phyloP scores from a whole-genome alignment of 2,113 vertebrate genomes.

The Lichenostomus cassidix region DNA sequence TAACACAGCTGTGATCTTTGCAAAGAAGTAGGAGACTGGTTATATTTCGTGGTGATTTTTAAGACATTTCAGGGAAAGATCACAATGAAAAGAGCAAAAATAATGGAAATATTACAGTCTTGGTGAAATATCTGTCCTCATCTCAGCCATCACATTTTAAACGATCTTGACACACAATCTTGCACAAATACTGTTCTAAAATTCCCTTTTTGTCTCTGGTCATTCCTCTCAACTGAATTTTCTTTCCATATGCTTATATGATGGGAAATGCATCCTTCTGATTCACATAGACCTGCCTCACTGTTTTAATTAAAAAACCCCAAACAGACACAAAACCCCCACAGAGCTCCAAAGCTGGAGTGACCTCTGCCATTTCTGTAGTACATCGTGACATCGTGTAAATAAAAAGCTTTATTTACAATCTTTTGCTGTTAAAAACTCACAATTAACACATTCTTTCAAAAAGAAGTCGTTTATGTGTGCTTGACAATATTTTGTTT shows the following conservation, averaged over 20 bases:
- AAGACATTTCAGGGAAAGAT: background rate
- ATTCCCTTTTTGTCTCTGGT: background rate
- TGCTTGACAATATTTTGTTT: background rate
- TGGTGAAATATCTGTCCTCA: background rate
- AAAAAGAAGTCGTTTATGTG: background rate
- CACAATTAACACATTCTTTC: background rate
- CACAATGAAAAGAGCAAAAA: background rate
- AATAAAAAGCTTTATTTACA: background rate
- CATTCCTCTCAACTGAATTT: background rate
- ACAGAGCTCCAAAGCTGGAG: background rate
- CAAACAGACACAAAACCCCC: background rate
- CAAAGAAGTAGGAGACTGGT: background rate
- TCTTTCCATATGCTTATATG: background rate
- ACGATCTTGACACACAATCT: background rate
- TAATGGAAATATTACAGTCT: background rate
- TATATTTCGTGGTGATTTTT: conserved; percentile 21
- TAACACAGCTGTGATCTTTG: conserved; percentile 53
- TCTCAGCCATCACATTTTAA: background rate
- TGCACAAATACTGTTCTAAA: background rate
- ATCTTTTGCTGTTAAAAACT: background rate
- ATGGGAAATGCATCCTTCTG: background rate
- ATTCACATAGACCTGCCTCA: background rate
- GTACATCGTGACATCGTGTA: background rate
- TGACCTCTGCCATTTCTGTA: background rate
- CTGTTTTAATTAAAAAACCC: background rate